Conservation (phyloP, 2,797 vertebrate species). For the Falco rusticolus region DNA sequence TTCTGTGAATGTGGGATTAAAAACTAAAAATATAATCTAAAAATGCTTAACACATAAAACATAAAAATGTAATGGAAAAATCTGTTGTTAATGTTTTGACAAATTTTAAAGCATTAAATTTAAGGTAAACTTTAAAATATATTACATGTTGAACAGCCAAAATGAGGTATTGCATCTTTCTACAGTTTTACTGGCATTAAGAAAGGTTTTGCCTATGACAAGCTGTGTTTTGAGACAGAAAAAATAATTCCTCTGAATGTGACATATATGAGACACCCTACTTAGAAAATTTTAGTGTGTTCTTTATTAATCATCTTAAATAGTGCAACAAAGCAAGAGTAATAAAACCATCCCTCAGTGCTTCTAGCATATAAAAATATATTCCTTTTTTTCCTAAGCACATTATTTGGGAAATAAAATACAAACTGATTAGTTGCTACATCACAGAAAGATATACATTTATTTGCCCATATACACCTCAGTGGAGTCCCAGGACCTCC, state of each 20-base stretch:
- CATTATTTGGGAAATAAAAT: neutral
- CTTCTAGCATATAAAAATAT: neutral
- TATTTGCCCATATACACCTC: neutral
- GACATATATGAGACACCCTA: neutral
- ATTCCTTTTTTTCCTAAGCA: neutral
- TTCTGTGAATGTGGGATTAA: neutral
- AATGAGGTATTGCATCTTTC: neutral
- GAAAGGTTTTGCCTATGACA: neutral
- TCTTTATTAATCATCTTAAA: neutral
- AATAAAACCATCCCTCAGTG: neutral
- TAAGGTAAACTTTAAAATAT: neutral
- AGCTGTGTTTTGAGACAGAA: neutral
- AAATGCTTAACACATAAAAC: neutral
- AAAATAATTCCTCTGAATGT: neutral
- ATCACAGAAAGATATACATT: neutral
- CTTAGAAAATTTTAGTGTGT: neutral
- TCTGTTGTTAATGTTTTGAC: neutral
- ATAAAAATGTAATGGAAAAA: neutral
- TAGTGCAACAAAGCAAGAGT: neutral
- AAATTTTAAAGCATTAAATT: neutral
- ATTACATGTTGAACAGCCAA: neutral
- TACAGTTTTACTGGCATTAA: neutral
- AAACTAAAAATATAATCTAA: neutral
- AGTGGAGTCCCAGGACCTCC: neutral
- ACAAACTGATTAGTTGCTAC: neutral